phyloP scores from a whole-genome alignment of 2,113 vertebrate species.

The Galbula dea region DNA sequence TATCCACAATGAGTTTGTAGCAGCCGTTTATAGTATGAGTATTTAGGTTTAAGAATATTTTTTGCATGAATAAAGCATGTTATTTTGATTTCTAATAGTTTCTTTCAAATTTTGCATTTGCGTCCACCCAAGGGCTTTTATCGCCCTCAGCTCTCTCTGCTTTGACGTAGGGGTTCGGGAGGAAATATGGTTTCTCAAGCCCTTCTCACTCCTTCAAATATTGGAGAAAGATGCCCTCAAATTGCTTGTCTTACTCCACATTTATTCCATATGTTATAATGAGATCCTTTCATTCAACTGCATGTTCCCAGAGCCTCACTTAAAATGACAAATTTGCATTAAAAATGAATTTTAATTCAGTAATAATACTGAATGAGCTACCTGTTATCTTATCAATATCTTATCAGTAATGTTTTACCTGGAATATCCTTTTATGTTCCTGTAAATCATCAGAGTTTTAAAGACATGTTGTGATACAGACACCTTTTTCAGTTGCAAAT shows the following conservation, averaged over 20 bases:
- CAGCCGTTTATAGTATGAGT: not conserved
- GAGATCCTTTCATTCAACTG: not conserved
- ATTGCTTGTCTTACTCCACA: not conserved
- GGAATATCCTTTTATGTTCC: not conserved
- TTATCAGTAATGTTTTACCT: not conserved
- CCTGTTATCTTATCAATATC: not conserved
- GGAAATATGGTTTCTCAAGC: not conserved
- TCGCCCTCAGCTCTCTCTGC: not conserved
- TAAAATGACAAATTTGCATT: not conserved
- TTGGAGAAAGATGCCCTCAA: not conserved
- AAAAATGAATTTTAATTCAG: not conserved
- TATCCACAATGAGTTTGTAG: not conserved
- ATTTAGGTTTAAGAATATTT: not conserved
- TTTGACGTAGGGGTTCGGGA: not conserved
- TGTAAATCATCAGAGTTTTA: not conserved
- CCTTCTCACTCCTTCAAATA: not conserved
- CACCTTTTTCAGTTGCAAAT: not conserved
- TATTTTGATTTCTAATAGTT: not conserved
- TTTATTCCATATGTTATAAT: not conserved
- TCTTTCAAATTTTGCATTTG: not conserved
- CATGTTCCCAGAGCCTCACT: not conserved
- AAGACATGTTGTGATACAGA: accelerated
- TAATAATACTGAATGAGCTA: not conserved
- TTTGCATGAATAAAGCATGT: not conserved
- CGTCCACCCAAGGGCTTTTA: not conserved